phyloP scores from a whole-genome alignment of 2,888 invertebrate genomes.

The Gasteruption jaculator region DNA sequence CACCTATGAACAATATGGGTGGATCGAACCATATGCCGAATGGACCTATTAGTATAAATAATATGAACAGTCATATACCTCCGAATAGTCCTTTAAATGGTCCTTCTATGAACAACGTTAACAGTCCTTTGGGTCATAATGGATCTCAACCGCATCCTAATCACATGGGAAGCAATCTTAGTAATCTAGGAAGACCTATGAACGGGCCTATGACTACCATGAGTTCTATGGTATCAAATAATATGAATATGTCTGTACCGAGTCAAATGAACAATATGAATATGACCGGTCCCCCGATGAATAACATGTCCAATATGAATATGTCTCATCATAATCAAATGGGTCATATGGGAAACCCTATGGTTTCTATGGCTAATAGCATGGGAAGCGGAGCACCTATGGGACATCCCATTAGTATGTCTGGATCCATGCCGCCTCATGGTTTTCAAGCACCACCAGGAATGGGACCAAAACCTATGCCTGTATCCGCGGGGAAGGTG shows the following conservation, averaged over 20 bases:
- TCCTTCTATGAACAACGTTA: constrained; percentile 47
- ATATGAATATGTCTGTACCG: constrained; percentile 47
- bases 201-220: constrained; percentile 69
- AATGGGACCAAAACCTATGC: constrained; percentile 83
- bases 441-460: constrained; percentile 56
- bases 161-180: constrained; percentile 47
- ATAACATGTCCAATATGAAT: constrained; percentile 55
- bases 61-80: constrained; percentile 48
- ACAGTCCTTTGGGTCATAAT: constrained; percentile 45
- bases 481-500: constrained; percentile 86
- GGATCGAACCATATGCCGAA: constrained; percentile 46
- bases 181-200: constrained; percentile 59
- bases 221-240: constrained; percentile 60
- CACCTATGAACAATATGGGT: constrained; percentile 68
- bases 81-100: constrained; percentile 47
- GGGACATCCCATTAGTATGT: constrained; percentile 52
- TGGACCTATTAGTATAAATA: constrained; percentile 47
- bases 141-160: constrained; percentile 46
- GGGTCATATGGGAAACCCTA: constrained; percentile 51
- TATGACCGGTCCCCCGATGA: constrained; percentile 71
- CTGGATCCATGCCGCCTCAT: constrained; percentile 57
- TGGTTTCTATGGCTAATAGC: constrained; percentile 57
- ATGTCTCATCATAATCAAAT: constrained; percentile 49
- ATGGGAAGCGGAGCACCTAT: constrained; percentile 54
- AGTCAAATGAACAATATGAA: constrained; percentile 67